phyloP scores from a whole-genome alignment of 2,888 invertebrate species.

The Orthosia cruda region DNA sequence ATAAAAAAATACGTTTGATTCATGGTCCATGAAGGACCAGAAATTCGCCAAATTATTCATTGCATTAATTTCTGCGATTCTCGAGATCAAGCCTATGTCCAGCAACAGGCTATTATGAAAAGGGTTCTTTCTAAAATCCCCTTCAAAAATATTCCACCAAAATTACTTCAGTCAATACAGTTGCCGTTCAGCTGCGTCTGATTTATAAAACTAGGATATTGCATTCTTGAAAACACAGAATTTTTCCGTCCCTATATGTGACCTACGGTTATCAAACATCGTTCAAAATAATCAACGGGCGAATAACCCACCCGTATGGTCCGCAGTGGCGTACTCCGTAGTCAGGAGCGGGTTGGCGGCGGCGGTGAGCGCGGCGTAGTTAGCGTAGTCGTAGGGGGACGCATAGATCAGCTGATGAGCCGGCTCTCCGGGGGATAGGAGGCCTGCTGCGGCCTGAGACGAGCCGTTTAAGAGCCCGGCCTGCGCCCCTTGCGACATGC shows the following conservation, averaged over 20 bases:
- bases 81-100: conserved; percentile 2
- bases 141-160: conserved; percentile 7
- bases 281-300: conserved; percentile 86
- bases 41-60: not conserved
- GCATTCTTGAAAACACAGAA: not conserved
- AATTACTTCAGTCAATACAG: conserved; percentile 15
- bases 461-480: conserved; percentile 93
- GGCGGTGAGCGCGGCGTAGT: conserved; percentile 96
- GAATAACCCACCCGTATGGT: conserved; percentile 98
- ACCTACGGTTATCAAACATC: conserved; percentile 77
- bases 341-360: conserved; percentile 96
- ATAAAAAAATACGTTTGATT: not conserved
- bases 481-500: conserved; percentile 96
- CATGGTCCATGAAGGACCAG: not conserved
- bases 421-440: conserved; percentile 92
- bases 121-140: not conserved
- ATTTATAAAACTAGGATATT: not conserved
- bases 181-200: conserved; percentile 21
- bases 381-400: conserved; percentile 96
- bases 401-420: conserved; percentile 97
- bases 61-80: not conserved
- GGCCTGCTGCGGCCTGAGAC: conserved; percentile 84
- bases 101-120: conserved; percentile 18
- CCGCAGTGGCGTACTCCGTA: conserved; percentile 95
- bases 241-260: conserved; percentile 1